Base-by-base conservation (phyloP, 2,113 vertebrate genomes). In the Gobio gobio region DNA sequence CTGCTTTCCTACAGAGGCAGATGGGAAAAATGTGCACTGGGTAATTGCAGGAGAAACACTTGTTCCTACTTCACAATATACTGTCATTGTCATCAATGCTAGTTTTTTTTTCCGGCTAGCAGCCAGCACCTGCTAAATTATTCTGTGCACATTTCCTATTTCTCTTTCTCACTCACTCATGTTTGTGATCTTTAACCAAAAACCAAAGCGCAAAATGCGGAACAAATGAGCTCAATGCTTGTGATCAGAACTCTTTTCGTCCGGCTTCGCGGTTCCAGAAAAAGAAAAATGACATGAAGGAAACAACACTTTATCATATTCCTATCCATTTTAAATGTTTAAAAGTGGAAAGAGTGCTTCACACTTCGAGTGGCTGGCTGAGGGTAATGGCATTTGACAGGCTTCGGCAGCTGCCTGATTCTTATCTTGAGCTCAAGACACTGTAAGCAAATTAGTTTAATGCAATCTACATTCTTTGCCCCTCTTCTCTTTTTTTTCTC, bases 391-490 rank as follows among this genome's bases (percentile, higher is more conserved):
- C 76, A 83, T 72, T 63, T 85, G 88, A 83, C 88, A 85, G 29
- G 68, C 68, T 24, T 87, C 49, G 1, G 47, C 29, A 76, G 66
- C 78, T 76, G 26, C 56, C 82, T 63, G 51, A 63, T 84, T 83
- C 56, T 85, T 83, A 90, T 89, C 89, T 79, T 36, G 26, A 61
- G 40, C 86, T 78, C 47, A 66, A 78, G 86, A 86, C 84, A 86
- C 84, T 82, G 73, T 72, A 83, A 83, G 83, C 85, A 86, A 88
- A 87, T 90, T 83, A 87, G 70, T 85, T 89, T 76, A 87, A 89
- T 86, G 78, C 58, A 81, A 85, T 88, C 51, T 75, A 12, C 51
- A 49, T 74, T 63, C 61, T 40, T 72, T 74, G 7, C 8, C 63
- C 14, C 24, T 74, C 70, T 73, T 82, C 40, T 63, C 56, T 83